phyloP scores from a whole-genome alignment of 1,140 invertebrate genomes.

The Caenorhabditis tropicalis region DNA sequence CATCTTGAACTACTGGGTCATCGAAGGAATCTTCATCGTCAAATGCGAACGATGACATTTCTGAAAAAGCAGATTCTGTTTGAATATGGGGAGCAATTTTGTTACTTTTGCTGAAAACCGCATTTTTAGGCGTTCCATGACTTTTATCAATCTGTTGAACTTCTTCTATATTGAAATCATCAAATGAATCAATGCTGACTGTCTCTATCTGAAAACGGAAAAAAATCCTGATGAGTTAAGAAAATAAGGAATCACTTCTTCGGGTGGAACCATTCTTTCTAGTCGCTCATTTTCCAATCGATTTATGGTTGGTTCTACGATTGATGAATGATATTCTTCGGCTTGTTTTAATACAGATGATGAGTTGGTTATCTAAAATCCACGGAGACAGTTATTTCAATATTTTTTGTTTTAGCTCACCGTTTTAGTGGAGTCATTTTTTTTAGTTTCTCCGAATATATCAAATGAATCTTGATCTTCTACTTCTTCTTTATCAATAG shows the following conservation, averaged over 20 bases:
- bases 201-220: not conserved
- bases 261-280: not conserved
- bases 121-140: not conserved
- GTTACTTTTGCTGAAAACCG: slow-evolving; percentile 9
- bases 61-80: not conserved
- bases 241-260: not conserved
- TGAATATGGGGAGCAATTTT: not conserved
- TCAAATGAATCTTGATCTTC: not conserved
- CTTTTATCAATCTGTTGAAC: not conserved
- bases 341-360: not conserved
- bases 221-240: too few relatives aligned
- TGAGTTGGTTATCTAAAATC: not conserved
- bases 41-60: slow-evolving; percentile 11
- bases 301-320: not conserved
- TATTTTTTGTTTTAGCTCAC: not conserved
- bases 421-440: not conserved
- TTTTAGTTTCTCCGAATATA: not conserved
- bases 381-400: not conserved
- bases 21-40: slow-evolving; percentile 16
- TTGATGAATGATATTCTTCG: not conserved
- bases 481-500: not conserved
- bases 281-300: not conserved
- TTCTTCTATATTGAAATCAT: not conserved
- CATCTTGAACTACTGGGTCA: not conserved
- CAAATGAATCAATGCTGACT: slow-evolving; percentile 2